phyloP scores from a whole-genome alignment of 2,113 vertebrate genomes.

The Sylvilagus bachmani region DNA sequence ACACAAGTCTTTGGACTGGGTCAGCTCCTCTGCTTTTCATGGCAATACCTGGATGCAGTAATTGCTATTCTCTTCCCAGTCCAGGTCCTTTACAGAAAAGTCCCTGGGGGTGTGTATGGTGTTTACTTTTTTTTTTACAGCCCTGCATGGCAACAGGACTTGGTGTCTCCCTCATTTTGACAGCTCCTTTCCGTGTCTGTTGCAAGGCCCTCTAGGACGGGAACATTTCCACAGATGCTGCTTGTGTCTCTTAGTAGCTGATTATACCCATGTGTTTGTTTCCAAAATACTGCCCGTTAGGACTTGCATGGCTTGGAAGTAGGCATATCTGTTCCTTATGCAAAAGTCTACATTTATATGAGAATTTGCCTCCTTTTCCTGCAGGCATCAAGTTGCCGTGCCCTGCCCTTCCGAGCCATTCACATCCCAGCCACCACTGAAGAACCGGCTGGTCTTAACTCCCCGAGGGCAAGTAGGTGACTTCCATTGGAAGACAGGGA shows the following conservation, averaged over 20 bases:
- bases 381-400: slow-evolving; percentile 33
- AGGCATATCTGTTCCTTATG: slow-evolving; percentile 7
- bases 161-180: slow-evolving; percentile 47
- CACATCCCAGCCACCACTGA: not conserved
- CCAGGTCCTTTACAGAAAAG: slow-evolving; percentile 37
- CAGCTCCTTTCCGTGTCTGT: slow-evolving; percentile 26
- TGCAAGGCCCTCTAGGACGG: not conserved
- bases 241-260: slow-evolving; percentile 73
- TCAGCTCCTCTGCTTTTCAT: not conserved
- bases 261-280: slow-evolving; percentile 68
- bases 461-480: not conserved
- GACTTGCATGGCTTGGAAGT: slow-evolving; percentile 67
- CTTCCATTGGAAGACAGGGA: slow-evolving; percentile 39
- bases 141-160: slow-evolving; percentile 60
- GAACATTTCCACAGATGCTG: slow-evolving; percentile 12
- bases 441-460: not conserved
- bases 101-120: not conserved
- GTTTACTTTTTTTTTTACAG: slow-evolving; percentile 55
- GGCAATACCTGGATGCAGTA: not conserved
- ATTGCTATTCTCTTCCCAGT: not conserved
- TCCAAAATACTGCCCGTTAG: slow-evolving; percentile 78
- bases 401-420: slow-evolving; percentile 62
- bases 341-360: slow-evolving; percentile 62
- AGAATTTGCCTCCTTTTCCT: slow-evolving; percentile 56
- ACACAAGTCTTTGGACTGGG: not conserved